These are phyloP conservation scores for Linepithema humile DNA, from an alignment of 1,140 invertebrate genomes.

Conservation along the genomic window DNA sequence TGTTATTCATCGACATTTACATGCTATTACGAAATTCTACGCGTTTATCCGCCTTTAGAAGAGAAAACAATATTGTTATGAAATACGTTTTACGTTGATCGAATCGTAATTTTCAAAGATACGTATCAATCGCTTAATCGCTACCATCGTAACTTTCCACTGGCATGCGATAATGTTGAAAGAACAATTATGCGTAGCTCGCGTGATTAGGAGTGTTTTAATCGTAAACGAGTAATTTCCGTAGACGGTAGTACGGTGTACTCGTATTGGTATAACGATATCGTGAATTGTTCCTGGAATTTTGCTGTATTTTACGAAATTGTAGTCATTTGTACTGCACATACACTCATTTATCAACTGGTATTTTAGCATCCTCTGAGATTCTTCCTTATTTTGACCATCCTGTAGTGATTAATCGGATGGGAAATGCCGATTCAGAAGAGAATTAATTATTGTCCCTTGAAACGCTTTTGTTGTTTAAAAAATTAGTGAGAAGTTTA, in stretches of 20 bases:
- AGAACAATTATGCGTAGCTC: constrained; percentile 24
- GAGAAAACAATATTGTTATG: not conserved
- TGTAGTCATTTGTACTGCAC: not conserved
- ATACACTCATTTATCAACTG: not conserved
- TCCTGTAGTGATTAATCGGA: not conserved
- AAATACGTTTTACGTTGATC: not conserved
- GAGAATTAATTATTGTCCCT: not conserved
- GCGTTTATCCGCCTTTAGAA: not conserved
- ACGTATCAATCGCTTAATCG: constrained; percentile 1
- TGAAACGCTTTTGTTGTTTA: too few relatives aligned
- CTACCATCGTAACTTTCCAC: not conserved
- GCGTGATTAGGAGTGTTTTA: constrained; percentile 8
- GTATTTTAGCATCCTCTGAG: not conserved
- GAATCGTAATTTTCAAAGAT: constrained; percentile 6
- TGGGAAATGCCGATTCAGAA: not conserved
- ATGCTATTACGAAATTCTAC: not conserved
- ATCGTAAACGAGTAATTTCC: constrained; percentile 5
- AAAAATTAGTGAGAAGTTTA: too few relatives aligned
- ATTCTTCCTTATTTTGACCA: not conserved
- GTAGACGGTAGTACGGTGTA: not conserved
- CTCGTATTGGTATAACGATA: not conserved
- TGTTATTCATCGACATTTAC: not conserved
- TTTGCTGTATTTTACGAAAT: not conserved
- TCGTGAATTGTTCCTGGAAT: not conserved
- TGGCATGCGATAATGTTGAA: constrained; percentile 17